A percentile compares a stretch with the other conserved stretches of the same genome.
phyloP scores from a whole-genome alignment of 2,113 vertebrate genomes.

The Machaerirhynchus nigripectus region DNA sequence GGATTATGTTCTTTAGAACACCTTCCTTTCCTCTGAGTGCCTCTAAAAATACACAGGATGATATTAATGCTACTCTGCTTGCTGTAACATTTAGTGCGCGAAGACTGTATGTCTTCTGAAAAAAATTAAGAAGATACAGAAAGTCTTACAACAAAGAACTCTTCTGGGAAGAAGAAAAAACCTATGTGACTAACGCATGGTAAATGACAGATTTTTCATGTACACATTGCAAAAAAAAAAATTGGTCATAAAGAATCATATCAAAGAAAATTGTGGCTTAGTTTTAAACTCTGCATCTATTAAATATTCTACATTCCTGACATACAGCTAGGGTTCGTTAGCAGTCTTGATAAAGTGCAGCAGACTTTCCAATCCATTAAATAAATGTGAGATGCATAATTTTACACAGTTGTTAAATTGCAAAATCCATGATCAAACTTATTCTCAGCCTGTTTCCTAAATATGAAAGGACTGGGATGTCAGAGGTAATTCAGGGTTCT shows the following conservation, averaged over 20 bases:
- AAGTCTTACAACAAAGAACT: background rate
- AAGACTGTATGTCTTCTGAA: background rate
- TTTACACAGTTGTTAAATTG: background rate
- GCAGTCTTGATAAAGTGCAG: background rate
- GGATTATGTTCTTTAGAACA: background rate
- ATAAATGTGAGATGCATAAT: background rate
- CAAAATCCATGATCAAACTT: background rate
- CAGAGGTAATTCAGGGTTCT: background rate
- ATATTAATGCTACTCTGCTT: background rate
- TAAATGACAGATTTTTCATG: background rate
- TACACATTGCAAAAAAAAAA: background rate
- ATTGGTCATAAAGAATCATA: background rate
- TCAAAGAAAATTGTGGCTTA: background rate
- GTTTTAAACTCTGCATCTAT: background rate
- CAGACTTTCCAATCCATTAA: background rate
- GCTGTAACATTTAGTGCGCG: background rate
- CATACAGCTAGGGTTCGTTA: background rate
- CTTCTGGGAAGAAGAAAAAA: background rate
- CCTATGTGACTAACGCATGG: background rate
- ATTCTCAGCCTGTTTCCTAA: background rate
- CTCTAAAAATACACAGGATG: background rate
- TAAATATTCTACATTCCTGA: background rate
- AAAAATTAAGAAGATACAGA: background rate
- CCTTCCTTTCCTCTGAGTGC: background rate
- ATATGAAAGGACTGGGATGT: background rate